Conservation (phyloP, 64 coral and sea anemone genomes). For the Astreopora myriophthalma region DNA sequence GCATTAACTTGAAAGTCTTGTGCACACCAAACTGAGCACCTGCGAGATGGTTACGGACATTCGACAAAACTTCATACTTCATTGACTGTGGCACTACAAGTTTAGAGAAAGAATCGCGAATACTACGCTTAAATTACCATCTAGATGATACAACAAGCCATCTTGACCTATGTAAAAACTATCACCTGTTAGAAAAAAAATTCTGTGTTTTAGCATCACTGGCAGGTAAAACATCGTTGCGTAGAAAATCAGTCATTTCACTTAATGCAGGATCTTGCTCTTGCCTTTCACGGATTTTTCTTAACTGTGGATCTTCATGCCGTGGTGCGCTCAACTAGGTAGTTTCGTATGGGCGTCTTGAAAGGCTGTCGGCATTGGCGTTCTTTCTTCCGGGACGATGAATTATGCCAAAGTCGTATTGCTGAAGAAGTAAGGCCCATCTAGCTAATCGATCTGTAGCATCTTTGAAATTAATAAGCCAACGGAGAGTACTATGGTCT, state of each 20-base stretch:
- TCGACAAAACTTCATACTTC: background rate
- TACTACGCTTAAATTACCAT: no score
- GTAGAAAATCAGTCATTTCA: no score
- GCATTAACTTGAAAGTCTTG: background rate
- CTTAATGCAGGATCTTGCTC: no score
- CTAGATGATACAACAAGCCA: no score
- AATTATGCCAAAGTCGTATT: conserved; percentile 58
- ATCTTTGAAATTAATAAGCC: conserved; percentile 16
- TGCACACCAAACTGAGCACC: background rate
- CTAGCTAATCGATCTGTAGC: conserved; percentile 45
- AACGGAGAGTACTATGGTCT: conserved; percentile 5
- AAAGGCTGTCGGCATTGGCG: conserved; percentile 62
- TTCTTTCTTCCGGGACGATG: conserved; percentile 42
- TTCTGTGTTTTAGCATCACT: no score
- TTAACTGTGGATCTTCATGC: no score
- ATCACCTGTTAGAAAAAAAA: no score
- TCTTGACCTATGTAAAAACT: no score
- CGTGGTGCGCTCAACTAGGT: no score
- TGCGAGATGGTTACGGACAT: background rate
- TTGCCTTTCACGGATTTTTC: no score
- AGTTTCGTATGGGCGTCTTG: background rate
- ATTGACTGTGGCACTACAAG: background rate
- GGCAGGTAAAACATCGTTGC: no score
- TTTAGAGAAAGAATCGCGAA: no score
- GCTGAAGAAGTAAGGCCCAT: conserved; percentile 49